A percentile compares a stretch with the other conserved stretches of the same genome.
Conservation (phyloP, 2,888 invertebrate genomes). For the Thereva unica region DNA sequence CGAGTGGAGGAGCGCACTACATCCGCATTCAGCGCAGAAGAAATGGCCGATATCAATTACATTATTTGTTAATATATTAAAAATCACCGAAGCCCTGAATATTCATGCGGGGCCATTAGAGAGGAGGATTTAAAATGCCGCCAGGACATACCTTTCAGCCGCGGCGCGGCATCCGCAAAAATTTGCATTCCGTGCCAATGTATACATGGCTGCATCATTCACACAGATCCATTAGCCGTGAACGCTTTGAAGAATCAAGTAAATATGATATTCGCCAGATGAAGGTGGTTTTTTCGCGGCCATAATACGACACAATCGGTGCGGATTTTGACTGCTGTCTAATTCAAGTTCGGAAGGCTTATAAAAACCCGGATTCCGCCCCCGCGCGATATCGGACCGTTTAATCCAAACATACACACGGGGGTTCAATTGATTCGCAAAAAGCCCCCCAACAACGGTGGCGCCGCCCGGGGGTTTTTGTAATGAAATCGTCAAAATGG, state of each 20-base stretch:
- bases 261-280: constrained; percentile 9
- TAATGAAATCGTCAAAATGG: constrained; percentile 23
- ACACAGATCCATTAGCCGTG: constrained; percentile 23
- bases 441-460: constrained; percentile 2
- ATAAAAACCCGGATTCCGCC: constrained; percentile 6
- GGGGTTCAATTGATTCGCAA: constrained; percentile 25
- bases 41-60: no score
- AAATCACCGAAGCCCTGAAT: no score
- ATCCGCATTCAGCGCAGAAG: no score
- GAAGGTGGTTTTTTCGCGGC: background rate
- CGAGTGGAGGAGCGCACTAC: no score
- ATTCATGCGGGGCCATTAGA: no score
- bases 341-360: constrained; percentile 7
- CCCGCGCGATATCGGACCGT: background rate
- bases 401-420: background rate
- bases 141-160: no score
- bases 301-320: constrained; percentile 27
- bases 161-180: no score
- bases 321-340: constrained; percentile 21
- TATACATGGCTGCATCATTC: constrained; percentile 23
- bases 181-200: no score
- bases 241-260: constrained; percentile 27
- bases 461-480: constrained; percentile 9
- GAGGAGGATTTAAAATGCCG: no score
- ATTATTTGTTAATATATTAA: no score